Conservation (phyloP, 2,113 vertebrate genomes). For the Aegypius monachus region DNA sequence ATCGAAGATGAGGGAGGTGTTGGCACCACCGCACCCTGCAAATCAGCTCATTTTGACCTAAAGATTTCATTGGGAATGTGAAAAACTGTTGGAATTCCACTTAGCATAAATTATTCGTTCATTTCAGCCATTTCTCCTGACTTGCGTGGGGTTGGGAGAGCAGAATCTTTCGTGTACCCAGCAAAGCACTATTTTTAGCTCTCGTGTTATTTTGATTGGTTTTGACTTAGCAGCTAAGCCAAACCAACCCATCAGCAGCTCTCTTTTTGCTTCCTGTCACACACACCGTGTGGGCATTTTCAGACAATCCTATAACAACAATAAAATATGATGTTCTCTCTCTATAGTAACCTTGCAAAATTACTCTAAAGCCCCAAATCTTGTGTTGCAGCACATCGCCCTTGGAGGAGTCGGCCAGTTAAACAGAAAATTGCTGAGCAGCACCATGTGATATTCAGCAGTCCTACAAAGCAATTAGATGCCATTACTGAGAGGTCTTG, state of each 20-base stretch:
- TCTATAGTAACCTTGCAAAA: neutral
- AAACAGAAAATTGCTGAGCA: neutral
- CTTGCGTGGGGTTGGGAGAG: neutral
- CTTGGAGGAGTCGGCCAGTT: accelerated
- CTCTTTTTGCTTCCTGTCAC: neutral
- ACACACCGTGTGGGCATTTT: neutral
- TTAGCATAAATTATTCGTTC: neutral
- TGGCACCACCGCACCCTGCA: neutral
- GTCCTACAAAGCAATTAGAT: accelerated
- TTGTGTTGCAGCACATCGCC: accelerated
- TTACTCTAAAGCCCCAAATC: neutral
- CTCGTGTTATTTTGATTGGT: neutral
- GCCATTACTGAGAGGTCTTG: accelerated
- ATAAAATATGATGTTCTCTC: neutral
- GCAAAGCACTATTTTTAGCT: neutral
- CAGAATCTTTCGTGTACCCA: neutral
- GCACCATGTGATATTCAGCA: accelerated
- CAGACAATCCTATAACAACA: neutral
- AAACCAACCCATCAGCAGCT: neutral
- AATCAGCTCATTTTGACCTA: neutral
- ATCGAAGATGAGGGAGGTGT: neutral
- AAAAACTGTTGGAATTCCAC: neutral
- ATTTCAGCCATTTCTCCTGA: neutral
- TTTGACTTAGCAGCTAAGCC: neutral
- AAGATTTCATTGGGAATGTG: neutral